phyloP scores from a whole-genome alignment of 2,113 vertebrate species.

The Lepus timidus region DNA sequence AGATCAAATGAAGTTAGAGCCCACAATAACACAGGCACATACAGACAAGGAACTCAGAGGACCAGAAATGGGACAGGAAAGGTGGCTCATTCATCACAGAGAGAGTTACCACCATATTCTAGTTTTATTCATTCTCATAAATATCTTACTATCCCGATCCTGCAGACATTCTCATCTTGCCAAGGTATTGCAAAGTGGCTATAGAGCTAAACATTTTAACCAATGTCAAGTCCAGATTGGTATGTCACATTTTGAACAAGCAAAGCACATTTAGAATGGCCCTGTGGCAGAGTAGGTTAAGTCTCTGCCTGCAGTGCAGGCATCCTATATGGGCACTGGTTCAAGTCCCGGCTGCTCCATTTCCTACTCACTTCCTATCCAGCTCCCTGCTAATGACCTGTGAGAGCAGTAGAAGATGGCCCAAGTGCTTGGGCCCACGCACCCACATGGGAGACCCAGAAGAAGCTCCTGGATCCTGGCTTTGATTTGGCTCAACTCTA shows the following conservation, averaged over 20 bases:
- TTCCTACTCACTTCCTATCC: too few species aligned
- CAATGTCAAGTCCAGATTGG: background rate
- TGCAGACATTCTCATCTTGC: background rate
- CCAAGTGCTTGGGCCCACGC: too few species aligned
- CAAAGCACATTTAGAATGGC: background rate
- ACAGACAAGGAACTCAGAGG: background rate
- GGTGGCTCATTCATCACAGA: background rate
- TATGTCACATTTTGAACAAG: background rate
- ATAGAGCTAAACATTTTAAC: background rate
- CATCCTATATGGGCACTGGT: too few species aligned
- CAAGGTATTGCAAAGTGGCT: background rate
- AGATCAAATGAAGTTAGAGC: background rate
- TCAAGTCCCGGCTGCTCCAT: too few species aligned
- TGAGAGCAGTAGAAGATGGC: too few species aligned
- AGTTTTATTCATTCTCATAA: background rate
- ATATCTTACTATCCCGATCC: background rate
- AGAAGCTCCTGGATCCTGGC: too few species aligned
- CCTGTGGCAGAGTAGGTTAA: too few species aligned
- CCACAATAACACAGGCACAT: background rate
- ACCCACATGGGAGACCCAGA: too few species aligned
- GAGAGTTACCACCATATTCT: background rate
- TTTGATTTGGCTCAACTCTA: too few species aligned
- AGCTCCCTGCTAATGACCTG: too few species aligned
- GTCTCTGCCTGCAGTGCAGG: too few species aligned
- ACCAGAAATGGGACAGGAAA: background rate